These are phyloP conservation scores for Dreissena polymorpha DNA, from an alignment of 1,140 invertebrate genomes.

Conservation along the genomic window DNA sequence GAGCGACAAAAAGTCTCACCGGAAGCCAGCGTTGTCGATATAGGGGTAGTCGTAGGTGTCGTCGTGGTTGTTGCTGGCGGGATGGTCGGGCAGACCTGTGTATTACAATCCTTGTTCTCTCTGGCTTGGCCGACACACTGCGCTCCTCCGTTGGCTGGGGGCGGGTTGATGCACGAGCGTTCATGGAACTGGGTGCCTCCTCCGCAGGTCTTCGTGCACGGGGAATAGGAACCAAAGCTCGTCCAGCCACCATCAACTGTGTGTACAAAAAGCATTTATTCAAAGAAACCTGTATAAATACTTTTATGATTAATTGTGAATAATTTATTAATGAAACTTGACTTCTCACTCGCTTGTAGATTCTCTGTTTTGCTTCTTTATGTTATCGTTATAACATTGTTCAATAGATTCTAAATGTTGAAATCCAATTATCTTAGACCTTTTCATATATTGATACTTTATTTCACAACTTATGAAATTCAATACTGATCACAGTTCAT, in stretches of 20 bases:
- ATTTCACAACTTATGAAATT: too few species aligned
- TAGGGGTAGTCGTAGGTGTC: slow-evolving; percentile 43
- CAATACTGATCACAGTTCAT: too few species aligned
- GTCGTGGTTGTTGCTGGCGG: slow-evolving; percentile 53
- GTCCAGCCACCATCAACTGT: slow-evolving; percentile 73
- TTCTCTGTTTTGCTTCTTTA: too few species aligned
- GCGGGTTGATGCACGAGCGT: slow-evolving; percentile 68
- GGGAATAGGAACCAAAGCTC: slow-evolving; percentile 88
- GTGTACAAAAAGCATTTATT: too few species aligned
- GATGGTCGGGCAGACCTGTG: slow-evolving; percentile 81
- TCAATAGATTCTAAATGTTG: too few species aligned
- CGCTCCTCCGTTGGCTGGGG: slow-evolving; percentile 70
- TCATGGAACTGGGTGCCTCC: slow-evolving; percentile 89
- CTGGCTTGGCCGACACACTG: slow-evolving; percentile 80
- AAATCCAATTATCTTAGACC: too few species aligned
- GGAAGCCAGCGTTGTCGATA: slow-evolving; percentile 28
- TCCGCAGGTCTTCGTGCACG: slow-evolving; percentile 94
- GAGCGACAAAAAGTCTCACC: slow-evolving; percentile 50
- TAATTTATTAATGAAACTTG: too few species aligned
- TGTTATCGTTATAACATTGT: too few species aligned
- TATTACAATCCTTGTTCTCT: slow-evolving; percentile 87
- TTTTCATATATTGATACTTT: too few species aligned
- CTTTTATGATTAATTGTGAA: too few species aligned
- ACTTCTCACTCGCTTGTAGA: too few species aligned
- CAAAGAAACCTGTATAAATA: too few species aligned